Percentiles rank a stretch among this genome's conserved stretches.
Conservation (phyloP, 2,113 vertebrate genomes). For the Dryoscopus gambensis region DNA sequence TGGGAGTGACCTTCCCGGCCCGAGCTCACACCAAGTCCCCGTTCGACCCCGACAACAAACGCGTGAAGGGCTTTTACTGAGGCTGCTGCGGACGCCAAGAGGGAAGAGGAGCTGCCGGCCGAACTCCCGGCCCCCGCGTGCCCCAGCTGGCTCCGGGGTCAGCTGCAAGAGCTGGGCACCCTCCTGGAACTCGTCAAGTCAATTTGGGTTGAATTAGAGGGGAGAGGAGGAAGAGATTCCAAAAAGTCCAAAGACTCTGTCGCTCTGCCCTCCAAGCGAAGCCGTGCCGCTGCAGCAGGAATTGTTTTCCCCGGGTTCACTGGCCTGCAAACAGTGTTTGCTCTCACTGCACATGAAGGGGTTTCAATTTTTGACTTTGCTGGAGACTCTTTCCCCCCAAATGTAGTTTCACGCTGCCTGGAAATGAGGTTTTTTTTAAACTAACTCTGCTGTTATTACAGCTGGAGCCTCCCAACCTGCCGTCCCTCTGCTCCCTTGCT, state of each 20-base stretch:
- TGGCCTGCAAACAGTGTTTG: neutral
- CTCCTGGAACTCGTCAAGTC: accelerated
- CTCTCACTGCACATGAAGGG: neutral
- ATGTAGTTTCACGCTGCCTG: neutral
- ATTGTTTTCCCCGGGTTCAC: neutral
- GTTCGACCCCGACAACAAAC: slow-evolving; percentile 90
- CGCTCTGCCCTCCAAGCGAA: neutral
- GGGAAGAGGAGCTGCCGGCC: neutral
- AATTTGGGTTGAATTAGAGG: neutral
- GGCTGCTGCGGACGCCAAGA: accelerated
- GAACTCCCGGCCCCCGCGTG: neutral
- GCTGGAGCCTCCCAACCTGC: neutral
- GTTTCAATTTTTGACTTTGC: neutral
- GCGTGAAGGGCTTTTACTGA: slow-evolving; percentile 87
- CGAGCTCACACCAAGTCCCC: slow-evolving; percentile 86
- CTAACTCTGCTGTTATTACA: neutral
- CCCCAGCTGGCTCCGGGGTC: neutral
- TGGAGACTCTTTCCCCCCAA: neutral
- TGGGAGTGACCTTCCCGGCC: slow-evolving; percentile 85
- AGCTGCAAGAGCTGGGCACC: neutral
- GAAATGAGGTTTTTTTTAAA: neutral
- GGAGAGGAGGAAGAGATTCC: neutral
- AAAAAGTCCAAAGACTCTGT: neutral
- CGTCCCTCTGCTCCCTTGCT: accelerated
- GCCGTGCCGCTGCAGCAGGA: neutral